Evolutionary conservation across 2,888 invertebrate species (phyloP).

Genomic region (Cryptus armator): DNA sequence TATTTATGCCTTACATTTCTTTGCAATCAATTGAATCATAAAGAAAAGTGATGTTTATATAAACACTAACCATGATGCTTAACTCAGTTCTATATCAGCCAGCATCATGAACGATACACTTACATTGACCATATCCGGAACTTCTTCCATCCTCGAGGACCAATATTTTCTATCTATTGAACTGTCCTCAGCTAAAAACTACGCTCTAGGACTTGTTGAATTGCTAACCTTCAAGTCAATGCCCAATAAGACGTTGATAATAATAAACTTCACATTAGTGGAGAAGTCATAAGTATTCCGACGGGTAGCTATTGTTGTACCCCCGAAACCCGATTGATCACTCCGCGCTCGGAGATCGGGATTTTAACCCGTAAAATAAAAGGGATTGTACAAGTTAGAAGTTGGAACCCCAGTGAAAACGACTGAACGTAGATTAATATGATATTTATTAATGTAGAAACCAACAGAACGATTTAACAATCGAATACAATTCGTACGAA

Average conservation of each 20-base stretch:
- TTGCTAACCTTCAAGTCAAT: conserved; percentile 78
- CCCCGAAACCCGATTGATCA: too few species aligned
- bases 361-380: too few species aligned
- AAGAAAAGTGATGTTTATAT: conserved; percentile 37
- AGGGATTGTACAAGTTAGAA: too few species aligned
- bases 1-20: conserved; percentile 68
- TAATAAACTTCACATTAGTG: conserved; percentile 63
- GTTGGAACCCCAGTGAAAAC: too few species aligned
- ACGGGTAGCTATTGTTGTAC: conserved; percentile 70
- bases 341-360: too few species aligned
- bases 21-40: conserved; percentile 33
- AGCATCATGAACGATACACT: conserved; percentile 68
- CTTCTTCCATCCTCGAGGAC: conserved; percentile 69
- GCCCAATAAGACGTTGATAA: conserved; percentile 78
- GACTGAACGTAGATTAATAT: too few species aligned
- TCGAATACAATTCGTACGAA: too few species aligned
- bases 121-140: conserved; percentile 75
- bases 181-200: conserved; percentile 70
- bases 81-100: not conserved
- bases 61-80: not conserved
- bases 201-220: conserved; percentile 75
- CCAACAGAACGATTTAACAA: too few species aligned
- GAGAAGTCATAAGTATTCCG: conserved; percentile 73
- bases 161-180: conserved; percentile 75
- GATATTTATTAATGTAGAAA: too few species aligned